Evolutionary conservation across 2,797 vertebrate species (phyloP), one percentile per base, ranked within the genome.

Genomic region (Macropodus opercularis): DNA sequence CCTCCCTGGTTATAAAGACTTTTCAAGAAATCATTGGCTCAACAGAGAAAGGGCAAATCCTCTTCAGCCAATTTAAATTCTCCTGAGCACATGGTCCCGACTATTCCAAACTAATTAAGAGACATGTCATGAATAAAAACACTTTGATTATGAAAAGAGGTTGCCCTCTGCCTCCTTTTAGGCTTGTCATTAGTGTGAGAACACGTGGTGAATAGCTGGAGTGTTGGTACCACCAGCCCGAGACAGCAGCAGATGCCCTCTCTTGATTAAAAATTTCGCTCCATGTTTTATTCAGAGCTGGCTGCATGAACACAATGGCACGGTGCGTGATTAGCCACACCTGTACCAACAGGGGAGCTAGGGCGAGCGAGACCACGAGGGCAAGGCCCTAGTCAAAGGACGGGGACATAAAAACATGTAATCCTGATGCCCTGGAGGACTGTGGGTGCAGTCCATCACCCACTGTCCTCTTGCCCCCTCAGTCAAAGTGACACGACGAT

Each of bases 51-150:
- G 90, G 89, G 86, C 89, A 90, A 90, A 90, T 89, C 88, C 87
- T 86, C 85, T 89, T 87, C 86, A 87, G 87, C 89, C 88, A 85
- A 90, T 91, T 90, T 86, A 85, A 89, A 91, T 90, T 88, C 89
- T 87, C 84, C 87, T 72, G 85, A 86, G 89, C 83, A 73, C 80
- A 80, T 71, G 77, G 77, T 69, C 69, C 81, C 15, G 80, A 84
- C 86, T 83, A 89, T 85, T 90, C 81, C 81, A 88, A 87, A 80
- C 81, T 90, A 89, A 91, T 90, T 90, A 90, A 90, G 86, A 90
- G 87, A 87, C 85, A 87, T 85, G 87, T 89, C 84, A 85, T 89
- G 89, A 91, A 87, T 91, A 86, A 90, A 90, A 88, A 84, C 85
- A 83, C 75, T 91, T 86, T 90, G 85, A 88, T 90, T 88, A 88